Conservation (phyloP, 2,113 vertebrate genomes). For the Oriolus oriolus region DNA sequence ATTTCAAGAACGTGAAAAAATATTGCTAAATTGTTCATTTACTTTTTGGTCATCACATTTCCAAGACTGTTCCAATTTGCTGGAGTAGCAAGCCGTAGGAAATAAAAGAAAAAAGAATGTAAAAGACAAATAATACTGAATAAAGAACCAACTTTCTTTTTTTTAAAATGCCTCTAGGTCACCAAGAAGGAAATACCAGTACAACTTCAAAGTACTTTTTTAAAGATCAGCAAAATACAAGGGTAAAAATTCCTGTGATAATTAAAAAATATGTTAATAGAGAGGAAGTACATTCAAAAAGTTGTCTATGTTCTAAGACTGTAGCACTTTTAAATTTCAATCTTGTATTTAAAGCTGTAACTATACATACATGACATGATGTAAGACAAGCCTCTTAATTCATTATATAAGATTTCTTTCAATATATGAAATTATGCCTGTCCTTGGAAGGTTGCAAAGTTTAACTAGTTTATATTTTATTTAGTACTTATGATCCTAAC, state of each 20-base stretch:
- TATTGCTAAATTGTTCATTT: background rate
- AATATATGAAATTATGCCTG: background rate
- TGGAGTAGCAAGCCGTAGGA: background rate
- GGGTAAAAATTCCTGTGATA: background rate
- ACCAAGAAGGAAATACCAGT: background rate
- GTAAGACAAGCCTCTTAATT: background rate
- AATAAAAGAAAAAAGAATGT: rapidly evolving
- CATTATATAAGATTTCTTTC: background rate
- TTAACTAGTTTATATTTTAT: constrained; percentile 54
- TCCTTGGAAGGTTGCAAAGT: constrained; percentile 1
- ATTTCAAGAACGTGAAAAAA: background rate
- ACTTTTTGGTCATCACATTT: background rate
- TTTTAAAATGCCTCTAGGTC: background rate
- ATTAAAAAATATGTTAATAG: background rate
- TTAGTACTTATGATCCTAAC: constrained; percentile 37
- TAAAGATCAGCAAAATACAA: background rate
- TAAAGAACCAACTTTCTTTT: background rate
- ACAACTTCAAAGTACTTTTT: background rate
- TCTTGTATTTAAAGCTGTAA: background rate
- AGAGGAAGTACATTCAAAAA: background rate
- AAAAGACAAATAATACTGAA: background rate
- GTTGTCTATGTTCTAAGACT: background rate
- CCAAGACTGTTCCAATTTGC: background rate
- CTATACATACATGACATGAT: background rate
- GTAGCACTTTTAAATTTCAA: background rate